phyloP scores from a whole-genome alignment of 2,888 invertebrate genomes.

The Unio delphinus region DNA sequence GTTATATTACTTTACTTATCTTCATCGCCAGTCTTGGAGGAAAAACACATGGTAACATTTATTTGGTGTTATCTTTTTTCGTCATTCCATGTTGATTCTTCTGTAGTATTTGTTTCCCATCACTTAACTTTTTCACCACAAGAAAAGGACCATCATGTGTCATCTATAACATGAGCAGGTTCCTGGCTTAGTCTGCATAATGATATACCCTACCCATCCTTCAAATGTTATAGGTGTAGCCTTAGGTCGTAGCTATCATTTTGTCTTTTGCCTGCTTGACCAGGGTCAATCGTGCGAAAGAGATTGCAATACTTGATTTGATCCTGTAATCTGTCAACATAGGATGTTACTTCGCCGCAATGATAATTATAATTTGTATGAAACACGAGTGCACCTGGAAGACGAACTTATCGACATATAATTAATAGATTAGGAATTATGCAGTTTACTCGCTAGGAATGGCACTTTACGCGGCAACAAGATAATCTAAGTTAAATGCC shows the following conservation, averaged over 20 bases:
- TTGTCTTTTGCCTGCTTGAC: slow-evolving; percentile 1
- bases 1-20: too few relatives aligned
- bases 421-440: slow-evolving; percentile 31
- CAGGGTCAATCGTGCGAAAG: slow-evolving; percentile 6
- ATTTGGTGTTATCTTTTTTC: not conserved
- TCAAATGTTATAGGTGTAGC: not conserved
- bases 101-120: not conserved
- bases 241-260: slow-evolving; percentile 4
- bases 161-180: slow-evolving; percentile 1
- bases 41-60: too few relatives aligned
- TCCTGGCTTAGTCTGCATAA: not conserved
- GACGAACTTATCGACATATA: slow-evolving; percentile 25
- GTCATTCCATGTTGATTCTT: not conserved
- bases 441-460: slow-evolving; percentile 23
- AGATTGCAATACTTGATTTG: slow-evolving; percentile 11
- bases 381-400: slow-evolving; percentile 22
- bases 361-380: not conserved
- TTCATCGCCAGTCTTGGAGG: too few relatives aligned
- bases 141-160: slow-evolving; percentile 4
- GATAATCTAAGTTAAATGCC: slow-evolving; percentile 28
- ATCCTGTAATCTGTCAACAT: slow-evolving; percentile 13
- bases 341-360: not conserved
- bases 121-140: not conserved
- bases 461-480: slow-evolving; percentile 25
- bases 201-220: slow-evolving; percentile 1